Conservation (phyloP, 2,113 vertebrate genomes). For the Romanogobio albipinnatus region DNA sequence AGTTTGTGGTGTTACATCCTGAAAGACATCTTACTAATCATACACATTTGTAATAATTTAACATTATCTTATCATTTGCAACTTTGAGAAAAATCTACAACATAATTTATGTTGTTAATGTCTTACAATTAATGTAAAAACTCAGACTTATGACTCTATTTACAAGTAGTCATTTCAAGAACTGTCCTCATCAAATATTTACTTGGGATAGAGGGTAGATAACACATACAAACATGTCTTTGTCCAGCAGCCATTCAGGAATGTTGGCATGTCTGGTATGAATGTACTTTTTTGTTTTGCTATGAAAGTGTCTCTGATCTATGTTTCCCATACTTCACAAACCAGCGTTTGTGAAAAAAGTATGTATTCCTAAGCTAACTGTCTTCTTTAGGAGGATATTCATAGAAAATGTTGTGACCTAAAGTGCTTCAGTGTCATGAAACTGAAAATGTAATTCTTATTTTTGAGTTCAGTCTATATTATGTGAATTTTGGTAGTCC, state of each 20-base stretch:
- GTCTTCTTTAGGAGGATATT: neutral
- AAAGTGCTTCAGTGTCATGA: neutral
- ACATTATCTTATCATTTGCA: too few relatives aligned
- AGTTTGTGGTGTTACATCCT: too few relatives aligned
- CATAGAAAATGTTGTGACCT: neutral
- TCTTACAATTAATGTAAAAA: too few relatives aligned
- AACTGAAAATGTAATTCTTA: neutral
- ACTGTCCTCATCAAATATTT: neutral
- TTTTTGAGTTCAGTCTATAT: neutral
- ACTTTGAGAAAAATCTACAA: too few relatives aligned
- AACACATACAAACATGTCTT: neutral
- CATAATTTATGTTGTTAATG: too few relatives aligned
- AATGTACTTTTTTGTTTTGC: neutral
- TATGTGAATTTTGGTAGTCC: neutral
- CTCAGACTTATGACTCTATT: too few relatives aligned
- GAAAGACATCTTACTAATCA: too few relatives aligned
- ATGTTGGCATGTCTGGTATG: constrained; percentile 6
- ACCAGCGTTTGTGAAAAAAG: neutral
- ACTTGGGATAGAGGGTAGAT: neutral
- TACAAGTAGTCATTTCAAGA: neutral
- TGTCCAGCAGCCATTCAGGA: neutral
- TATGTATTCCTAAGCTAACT: neutral
- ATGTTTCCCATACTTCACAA: neutral
- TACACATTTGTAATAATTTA: too few relatives aligned
- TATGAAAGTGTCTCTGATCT: neutral